phyloP scores from a whole-genome alignment of 2,888 invertebrate species.

The Unio delphinus region DNA sequence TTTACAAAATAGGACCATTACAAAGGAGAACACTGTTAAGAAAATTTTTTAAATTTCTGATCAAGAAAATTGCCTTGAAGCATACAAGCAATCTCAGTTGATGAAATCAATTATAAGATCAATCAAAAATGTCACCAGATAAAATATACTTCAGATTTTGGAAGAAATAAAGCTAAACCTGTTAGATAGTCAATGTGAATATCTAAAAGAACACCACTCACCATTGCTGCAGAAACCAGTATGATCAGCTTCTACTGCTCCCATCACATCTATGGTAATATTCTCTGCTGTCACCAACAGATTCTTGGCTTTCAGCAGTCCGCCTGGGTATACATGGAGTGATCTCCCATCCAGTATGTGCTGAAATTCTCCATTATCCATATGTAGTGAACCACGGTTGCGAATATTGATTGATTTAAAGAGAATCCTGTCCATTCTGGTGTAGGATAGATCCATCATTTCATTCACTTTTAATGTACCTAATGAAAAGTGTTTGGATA shows the following conservation, averaged over 20 bases:
- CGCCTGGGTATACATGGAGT: conserved; percentile 49
- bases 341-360: conserved; percentile 21
- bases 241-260: conserved; percentile 35
- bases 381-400: conserved; percentile 46
- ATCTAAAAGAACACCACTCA: conserved; percentile 4
- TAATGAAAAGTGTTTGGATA: conserved; percentile 12
- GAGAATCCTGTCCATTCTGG: conserved; percentile 39
- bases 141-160: no score
- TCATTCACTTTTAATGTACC: conserved; percentile 45
- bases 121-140: no score
- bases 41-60: no score
- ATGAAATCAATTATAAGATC: no score
- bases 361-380: conserved; percentile 39
- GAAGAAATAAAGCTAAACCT: no score
- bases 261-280: conserved; percentile 53
- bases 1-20: no score
- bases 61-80: no score
- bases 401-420: conserved; percentile 48
- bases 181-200: no score
- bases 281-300: conserved; percentile 33
- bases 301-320: conserved; percentile 39
- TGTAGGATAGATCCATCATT: conserved; percentile 45
- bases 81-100: no score
- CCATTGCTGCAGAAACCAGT: conserved; percentile 35
- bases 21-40: no score